phyloP scores from a whole-genome alignment of 2,797 vertebrate genomes.

The Danio kyathit region DNA sequence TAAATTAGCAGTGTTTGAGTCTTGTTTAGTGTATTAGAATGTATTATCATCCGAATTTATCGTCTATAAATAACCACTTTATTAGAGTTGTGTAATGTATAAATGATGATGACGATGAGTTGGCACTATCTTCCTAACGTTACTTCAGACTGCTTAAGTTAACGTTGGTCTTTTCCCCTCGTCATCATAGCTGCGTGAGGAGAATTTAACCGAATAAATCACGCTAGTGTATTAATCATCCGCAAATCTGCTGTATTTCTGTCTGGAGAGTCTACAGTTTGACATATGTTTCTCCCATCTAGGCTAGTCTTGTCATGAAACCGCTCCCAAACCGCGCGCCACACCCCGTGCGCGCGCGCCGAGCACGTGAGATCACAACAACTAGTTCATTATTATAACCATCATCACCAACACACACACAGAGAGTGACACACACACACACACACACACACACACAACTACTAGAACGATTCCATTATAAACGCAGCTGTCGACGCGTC shows the following conservation, averaged over 20 bases:
- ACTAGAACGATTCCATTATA: not conserved
- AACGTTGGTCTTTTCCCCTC: not conserved
- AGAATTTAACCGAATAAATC: not conserved
- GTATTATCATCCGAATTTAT: not conserved
- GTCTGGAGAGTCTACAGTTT: not conserved
- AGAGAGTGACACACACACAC: not conserved
- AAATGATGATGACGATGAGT: not conserved
- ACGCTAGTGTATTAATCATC: not conserved
- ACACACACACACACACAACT: not conserved
- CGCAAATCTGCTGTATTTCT: not conserved
- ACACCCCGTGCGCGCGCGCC: constrained; percentile 34
- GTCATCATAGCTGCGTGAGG: not conserved
- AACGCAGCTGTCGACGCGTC: not conserved
- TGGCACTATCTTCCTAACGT: no score
- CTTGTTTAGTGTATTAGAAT: not conserved
- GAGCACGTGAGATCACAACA: constrained; percentile 22
- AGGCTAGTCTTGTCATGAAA: constrained; percentile 29
- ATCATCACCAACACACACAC: not conserved
- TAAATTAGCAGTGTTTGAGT: not conserved
- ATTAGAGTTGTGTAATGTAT: no score
- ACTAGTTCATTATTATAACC: not conserved
- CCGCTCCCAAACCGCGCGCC: constrained; percentile 27
- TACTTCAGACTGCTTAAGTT: not conserved
- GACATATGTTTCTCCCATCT: not conserved
- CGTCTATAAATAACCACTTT: not conserved